These are phyloP conservation scores for Pampus argenteus DNA, from an alignment of 2,797 vertebrate species.

Conservation along the genomic window DNA sequence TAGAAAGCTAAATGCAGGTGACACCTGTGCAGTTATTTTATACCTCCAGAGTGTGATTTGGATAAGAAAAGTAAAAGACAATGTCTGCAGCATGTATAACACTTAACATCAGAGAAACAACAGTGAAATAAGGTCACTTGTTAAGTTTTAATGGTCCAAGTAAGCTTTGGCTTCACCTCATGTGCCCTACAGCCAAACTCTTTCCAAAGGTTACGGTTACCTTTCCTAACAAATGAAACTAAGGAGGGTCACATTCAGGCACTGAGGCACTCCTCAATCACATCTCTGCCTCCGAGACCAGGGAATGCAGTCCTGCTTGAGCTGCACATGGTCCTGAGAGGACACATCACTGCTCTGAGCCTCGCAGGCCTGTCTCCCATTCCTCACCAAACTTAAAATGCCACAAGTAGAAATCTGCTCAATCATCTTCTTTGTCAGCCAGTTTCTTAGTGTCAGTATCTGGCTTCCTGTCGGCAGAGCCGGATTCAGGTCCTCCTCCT, in stretches of 20 bases:
- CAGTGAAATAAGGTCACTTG: conserved; percentile 91
- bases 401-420: conserved; percentile 60
- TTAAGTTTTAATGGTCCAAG: conserved; percentile 87
- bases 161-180: conserved; percentile 88
- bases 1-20: conserved; percentile 2
- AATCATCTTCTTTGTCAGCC: conserved; percentile 90
- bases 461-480: conserved; percentile 85
- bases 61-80: conserved; percentile 41
- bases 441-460: conserved; percentile 87
- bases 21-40: conserved; percentile 20
- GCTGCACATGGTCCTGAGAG: conserved; percentile 40
- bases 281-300: conserved; percentile 59
- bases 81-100: conserved; percentile 29
- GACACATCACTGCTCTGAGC: conserved; percentile 57
- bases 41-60: conserved; percentile 29
- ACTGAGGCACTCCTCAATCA: conserved; percentile 68
- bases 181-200: conserved; percentile 70
- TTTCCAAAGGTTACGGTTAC: conserved; percentile 55
- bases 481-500: conserved; percentile 79
- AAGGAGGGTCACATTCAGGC: conserved; percentile 76
- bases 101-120: conserved; percentile 73
- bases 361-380: conserved; percentile 54
- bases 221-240: conserved; percentile 65
- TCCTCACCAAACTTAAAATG: conserved; percentile 41
- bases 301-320: conserved; percentile 53